Conservation (phyloP, 2,797 vertebrate genomes). For the Peromyscus attwateri region DNA sequence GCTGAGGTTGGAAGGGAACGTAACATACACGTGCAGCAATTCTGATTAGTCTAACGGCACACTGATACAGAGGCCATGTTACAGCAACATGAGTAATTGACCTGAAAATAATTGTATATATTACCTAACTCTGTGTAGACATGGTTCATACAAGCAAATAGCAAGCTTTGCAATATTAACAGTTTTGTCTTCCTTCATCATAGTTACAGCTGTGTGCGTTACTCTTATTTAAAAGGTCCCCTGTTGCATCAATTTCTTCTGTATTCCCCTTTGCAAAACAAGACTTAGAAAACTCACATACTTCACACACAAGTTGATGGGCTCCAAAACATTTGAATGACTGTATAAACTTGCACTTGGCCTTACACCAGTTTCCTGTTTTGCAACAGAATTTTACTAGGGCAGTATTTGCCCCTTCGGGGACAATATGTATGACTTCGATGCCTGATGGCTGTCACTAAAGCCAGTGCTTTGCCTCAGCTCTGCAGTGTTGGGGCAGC, state of each 20-base stretch:
- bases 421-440: background rate
- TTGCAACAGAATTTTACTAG: slow-evolving; percentile 92
- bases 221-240: slow-evolving; percentile 85
- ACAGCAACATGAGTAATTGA: slow-evolving; percentile 88
- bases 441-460: too few relatives aligned
- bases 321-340: slow-evolving; percentile 90
- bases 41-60: slow-evolving; percentile 89
- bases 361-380: slow-evolving; percentile 90
- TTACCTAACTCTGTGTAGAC: slow-evolving; percentile 91
- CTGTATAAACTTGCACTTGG: slow-evolving; percentile 91
- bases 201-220: slow-evolving; percentile 84
- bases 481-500: slow-evolving; percentile 86
- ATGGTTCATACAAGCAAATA: slow-evolving; percentile 87
- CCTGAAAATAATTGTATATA: slow-evolving; percentile 92
- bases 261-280: slow-evolving; percentile 2
- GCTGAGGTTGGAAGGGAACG: slow-evolving; percentile 88
- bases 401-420: slow-evolving; percentile 88
- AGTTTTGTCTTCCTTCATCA: slow-evolving; percentile 90
- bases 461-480: background rate
- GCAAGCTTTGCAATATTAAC: slow-evolving; percentile 90
- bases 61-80: slow-evolving; percentile 88
- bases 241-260: slow-evolving; percentile 82
- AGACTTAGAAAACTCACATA: slow-evolving; percentile 70
- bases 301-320: slow-evolving; percentile 85
- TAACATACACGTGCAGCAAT: slow-evolving; percentile 85